phyloP scores from a whole-genome alignment of 2,113 vertebrate genomes.

The Xiphophorus couchianus region DNA sequence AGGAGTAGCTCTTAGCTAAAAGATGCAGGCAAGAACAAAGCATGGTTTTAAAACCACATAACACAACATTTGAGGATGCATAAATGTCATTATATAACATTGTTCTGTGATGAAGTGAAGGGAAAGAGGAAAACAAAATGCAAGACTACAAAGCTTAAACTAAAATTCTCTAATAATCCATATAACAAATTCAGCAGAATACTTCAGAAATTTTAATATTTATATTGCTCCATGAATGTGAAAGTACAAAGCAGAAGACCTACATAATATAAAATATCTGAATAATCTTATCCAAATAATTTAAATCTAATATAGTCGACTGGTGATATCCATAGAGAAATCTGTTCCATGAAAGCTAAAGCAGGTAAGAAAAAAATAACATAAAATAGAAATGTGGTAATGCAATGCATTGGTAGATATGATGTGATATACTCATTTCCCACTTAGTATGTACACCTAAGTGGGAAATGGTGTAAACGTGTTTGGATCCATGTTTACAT shows the following conservation, averaged over 20 bases:
- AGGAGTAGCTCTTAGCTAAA: background rate
- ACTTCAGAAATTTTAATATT: background rate
- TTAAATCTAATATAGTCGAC: too few species aligned
- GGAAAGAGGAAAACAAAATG: background rate
- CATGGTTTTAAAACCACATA: background rate
- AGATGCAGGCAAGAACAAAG: background rate
- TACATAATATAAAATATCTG: too few species aligned
- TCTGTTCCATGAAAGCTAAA: background rate
- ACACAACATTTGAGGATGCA: background rate
- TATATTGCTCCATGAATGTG: too few species aligned
- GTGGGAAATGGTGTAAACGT: background rate
- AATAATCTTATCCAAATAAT: too few species aligned
- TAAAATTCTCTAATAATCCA: background rate
- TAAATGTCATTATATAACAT: background rate
- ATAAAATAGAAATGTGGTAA: background rate
- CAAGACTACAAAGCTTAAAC: background rate
- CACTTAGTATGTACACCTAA: too few species aligned
- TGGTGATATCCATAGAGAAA: background rate
- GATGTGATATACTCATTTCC: background rate
- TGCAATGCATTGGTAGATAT: too few species aligned
- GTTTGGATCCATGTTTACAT: background rate
- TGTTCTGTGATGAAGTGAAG: background rate
- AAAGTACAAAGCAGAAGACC: too few species aligned
- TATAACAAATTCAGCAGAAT: background rate
- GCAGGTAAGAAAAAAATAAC: background rate